A percentile compares a stretch with the other conserved stretches of the same genome.
Evolutionary conservation across 2,113 vertebrate species (phyloP).

Genomic region (Seriola rivoliana): DNA sequence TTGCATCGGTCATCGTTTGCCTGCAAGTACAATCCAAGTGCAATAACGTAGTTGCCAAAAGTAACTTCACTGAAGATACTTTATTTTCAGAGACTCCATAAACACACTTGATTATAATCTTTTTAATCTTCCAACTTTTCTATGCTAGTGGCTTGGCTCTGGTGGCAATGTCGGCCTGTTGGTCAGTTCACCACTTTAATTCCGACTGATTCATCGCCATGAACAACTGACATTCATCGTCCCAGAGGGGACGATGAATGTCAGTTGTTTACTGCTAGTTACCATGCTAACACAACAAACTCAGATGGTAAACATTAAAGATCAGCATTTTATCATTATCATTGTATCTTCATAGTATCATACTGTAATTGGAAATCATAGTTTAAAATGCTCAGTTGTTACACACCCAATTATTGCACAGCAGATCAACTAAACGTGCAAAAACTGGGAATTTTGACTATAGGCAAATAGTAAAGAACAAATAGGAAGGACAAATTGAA

Average conservation of each 20-base stretch:
- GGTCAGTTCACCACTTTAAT: not conserved
- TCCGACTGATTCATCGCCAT: not conserved
- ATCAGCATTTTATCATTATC: too few relatives aligned
- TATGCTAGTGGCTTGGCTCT: not conserved
- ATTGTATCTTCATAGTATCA: too few relatives aligned
- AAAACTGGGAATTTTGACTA: not conserved
- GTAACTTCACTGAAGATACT: conserved; percentile 20
- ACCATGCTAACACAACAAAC: not conserved
- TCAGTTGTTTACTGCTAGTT: not conserved
- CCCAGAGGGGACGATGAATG: not conserved
- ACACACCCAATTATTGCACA: not conserved
- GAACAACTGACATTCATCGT: not conserved
- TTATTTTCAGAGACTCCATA: conserved; percentile 8
- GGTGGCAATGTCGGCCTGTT: not conserved
- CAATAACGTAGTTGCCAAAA: conserved; percentile 40
- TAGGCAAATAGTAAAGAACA: too few relatives aligned
- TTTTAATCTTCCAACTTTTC: not conserved
- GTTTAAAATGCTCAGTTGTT: too few relatives aligned
- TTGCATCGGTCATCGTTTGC: conserved; percentile 20
- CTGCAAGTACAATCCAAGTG: conserved; percentile 38
- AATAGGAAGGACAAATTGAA: too few relatives aligned
- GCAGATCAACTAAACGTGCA: not conserved
- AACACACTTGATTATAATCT: not conserved
- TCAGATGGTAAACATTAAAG: not conserved
- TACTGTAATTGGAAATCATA: too few relatives aligned